Evolutionary conservation across 2,113 vertebrate genomes (phyloP).

Genomic region (Siniperca chuatsi): DNA sequence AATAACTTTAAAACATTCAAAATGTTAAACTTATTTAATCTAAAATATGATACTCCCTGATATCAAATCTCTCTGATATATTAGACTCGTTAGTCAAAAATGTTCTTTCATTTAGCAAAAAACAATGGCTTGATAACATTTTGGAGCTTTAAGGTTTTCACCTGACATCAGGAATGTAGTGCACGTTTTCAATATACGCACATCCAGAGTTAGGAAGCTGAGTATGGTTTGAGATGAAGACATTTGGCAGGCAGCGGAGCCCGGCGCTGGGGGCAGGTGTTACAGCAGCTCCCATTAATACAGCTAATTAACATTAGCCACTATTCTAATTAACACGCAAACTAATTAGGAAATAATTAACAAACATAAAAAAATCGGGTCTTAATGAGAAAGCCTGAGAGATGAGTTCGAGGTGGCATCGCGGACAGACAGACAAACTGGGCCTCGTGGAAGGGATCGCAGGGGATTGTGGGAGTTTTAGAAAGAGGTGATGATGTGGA

Average conservation of each 20-base stretch:
- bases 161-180: not conserved
- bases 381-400: slow-evolving; percentile 43
- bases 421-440: not conserved
- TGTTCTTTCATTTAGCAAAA: too few relatives aligned
- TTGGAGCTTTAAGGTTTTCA: not conserved
- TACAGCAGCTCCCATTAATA: slow-evolving; percentile 70
- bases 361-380: slow-evolving; percentile 54
- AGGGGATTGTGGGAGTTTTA: slow-evolving; percentile 2
- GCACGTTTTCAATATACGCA: not conserved
- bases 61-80: too few relatives aligned
- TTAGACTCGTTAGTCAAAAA: too few relatives aligned
- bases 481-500: not conserved
- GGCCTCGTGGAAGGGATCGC: not conserved
- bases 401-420: slow-evolving; percentile 12
- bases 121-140: not conserved
- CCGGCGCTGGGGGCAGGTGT: slow-evolving; percentile 63
- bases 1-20: too few relatives aligned
- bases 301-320: slow-evolving; percentile 74
- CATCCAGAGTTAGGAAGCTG: not conserved
- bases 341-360: slow-evolving; percentile 76
- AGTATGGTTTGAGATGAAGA: slow-evolving; percentile 41
- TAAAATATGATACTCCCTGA: too few relatives aligned
- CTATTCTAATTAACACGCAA: slow-evolving; percentile 73
- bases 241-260: slow-evolving; percentile 38
- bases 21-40: too few relatives aligned